Conservation (phyloP, 1,140 invertebrate genomes). For the Nilaparvata lugens region DNA sequence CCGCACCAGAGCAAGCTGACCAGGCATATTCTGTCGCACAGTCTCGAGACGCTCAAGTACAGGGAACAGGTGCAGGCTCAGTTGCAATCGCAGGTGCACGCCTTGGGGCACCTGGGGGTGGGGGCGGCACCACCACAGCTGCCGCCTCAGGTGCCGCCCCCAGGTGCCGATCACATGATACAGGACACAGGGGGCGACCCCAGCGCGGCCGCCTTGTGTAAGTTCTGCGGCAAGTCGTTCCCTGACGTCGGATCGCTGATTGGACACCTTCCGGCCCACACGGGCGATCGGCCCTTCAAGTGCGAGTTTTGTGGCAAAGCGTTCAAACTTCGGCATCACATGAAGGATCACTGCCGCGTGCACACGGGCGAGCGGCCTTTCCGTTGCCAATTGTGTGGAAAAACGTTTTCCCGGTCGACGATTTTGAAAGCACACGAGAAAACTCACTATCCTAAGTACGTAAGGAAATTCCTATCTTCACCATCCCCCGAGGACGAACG, state of each 20-base stretch:
- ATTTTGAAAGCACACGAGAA: conserved; percentile 87
- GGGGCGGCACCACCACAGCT: conserved; percentile 33
- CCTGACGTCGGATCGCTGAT: conserved; percentile 78
- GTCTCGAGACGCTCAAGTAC: conserved; percentile 74
- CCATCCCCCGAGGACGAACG: conserved; percentile 67
- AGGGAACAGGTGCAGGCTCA: conserved; percentile 52
- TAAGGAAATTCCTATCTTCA: conserved; percentile 74
- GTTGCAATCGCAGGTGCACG: conserved; percentile 34
- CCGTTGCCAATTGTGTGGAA: conserved; percentile 76
- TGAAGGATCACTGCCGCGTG: conserved; percentile 87
- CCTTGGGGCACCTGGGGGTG: conserved; percentile 26
- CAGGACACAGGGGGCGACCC: conserved; percentile 31
- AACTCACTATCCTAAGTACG: conserved; percentile 83
- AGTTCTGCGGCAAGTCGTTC: conserved; percentile 83
- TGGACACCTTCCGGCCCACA: conserved; percentile 76
- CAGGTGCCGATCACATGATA: conserved; percentile 31
- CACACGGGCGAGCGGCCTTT: conserved; percentile 86
- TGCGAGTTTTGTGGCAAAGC: conserved; percentile 86
- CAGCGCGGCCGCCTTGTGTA: conserved; percentile 62
- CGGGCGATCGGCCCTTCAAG: conserved; percentile 79
- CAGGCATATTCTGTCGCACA: conserved; percentile 76
- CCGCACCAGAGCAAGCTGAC: conserved; percentile 82
- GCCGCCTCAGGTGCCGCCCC: conserved; percentile 41
- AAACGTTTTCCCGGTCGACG: conserved; percentile 80
- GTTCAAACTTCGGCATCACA: conserved; percentile 81